Conservation (phyloP, 2,113 vertebrate genomes). For the Strigops habroptila region DNA sequence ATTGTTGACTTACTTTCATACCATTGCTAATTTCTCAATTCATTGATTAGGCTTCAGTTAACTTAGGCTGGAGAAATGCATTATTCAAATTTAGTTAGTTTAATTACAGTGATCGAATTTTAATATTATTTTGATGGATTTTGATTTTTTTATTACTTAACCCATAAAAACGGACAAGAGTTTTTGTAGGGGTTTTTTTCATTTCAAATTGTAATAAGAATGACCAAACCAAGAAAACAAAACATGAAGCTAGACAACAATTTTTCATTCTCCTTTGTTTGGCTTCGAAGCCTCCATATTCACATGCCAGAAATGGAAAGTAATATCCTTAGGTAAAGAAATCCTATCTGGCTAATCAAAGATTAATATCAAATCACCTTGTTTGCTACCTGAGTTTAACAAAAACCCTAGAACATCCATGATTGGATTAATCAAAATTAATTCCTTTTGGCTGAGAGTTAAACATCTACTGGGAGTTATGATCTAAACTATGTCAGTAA, state of each 20-base stretch:
- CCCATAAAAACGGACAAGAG: background rate
- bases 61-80: background rate
- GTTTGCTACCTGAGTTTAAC: background rate
- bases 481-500: background rate
- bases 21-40: background rate
- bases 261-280: background rate
- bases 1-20: background rate
- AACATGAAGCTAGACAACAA: background rate
- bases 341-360: background rate
- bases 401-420: background rate
- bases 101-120: background rate
- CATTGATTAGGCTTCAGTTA: background rate
- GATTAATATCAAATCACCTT: background rate
- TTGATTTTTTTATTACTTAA: background rate
- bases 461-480: background rate
- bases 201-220: background rate
- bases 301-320: background rate
- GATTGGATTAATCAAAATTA: background rate
- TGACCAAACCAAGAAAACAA: background rate
- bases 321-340: background rate
- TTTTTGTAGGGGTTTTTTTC: fast-evolving
- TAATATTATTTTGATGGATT: background rate
- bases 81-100: background rate
- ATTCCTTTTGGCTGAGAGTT: background rate
- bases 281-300: background rate